Conservation (phyloP, 2,797 vertebrate genomes). For the Spinibarbus caldwelli region DNA sequence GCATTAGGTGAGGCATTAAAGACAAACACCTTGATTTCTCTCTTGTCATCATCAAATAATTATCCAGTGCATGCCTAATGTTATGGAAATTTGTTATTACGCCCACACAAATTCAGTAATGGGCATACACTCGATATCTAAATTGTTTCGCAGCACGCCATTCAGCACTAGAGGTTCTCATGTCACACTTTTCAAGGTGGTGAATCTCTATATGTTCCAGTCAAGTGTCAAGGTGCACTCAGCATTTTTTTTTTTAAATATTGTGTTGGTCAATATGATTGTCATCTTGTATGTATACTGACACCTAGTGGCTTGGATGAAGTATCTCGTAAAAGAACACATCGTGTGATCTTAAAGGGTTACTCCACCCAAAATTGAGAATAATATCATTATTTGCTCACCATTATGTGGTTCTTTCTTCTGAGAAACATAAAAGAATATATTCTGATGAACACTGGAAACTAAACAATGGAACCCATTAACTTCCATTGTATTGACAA, state of each 20-base stretch:
- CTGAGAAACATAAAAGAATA: not conserved
- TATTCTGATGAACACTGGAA: not conserved
- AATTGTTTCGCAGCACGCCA: not conserved
- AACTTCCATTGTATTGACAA: not conserved
- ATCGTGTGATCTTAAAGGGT: not conserved
- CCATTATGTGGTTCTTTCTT: not conserved
- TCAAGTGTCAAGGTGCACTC: not conserved
- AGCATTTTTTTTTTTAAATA: not conserved
- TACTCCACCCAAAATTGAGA: not conserved
- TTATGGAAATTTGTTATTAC: slow-evolving; percentile 56
- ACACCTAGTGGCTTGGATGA: not conserved
- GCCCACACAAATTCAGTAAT: slow-evolving; percentile 58
- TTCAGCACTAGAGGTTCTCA: slow-evolving; percentile 1
- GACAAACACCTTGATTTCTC: slow-evolving; percentile 60
- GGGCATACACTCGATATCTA: slow-evolving; percentile 45
- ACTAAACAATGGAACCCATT: not conserved
- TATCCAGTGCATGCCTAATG: slow-evolving; percentile 60
- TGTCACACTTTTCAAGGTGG: not conserved
- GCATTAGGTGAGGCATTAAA: slow-evolving; percentile 54
- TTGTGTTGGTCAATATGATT: not conserved
- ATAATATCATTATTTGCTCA: not conserved
- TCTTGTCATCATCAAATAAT: slow-evolving; percentile 63
- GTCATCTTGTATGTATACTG: no score
- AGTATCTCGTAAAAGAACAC: not conserved
- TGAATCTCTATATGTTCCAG: not conserved